Evolutionary conservation across 2,797 vertebrate genomes (phyloP).

Genomic region (Pangasius sanitwongsei): DNA sequence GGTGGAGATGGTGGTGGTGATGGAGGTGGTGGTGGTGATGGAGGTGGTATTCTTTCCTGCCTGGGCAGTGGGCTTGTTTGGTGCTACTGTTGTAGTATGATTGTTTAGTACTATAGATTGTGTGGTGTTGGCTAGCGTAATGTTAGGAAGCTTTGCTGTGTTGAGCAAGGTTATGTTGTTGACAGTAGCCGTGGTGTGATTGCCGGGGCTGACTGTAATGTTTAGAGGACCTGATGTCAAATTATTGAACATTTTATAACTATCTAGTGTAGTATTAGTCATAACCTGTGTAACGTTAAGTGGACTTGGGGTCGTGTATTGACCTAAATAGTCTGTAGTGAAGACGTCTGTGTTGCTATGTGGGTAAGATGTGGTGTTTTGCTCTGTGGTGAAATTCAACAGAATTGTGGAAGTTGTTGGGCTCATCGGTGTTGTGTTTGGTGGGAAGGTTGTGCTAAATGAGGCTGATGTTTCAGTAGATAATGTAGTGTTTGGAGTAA

Average conservation of each 20-base stretch:
- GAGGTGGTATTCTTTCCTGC: background rate
- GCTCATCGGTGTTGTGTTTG: constrained; percentile 2
- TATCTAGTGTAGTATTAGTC: background rate
- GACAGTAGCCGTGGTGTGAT: constrained; percentile 3
- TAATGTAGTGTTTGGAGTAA: background rate
- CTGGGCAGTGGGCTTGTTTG: background rate
- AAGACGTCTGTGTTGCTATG: constrained; percentile 4
- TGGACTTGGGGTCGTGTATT: background rate
- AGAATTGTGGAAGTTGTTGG: background rate
- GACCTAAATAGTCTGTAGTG: background rate
- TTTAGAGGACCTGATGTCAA: background rate
- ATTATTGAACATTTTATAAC: background rate
- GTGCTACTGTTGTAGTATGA: background rate
- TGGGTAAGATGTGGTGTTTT: background rate
- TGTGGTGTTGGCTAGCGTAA: constrained; percentile 23
- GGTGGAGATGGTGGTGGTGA: background rate
- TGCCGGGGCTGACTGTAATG: background rate
- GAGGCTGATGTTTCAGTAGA: background rate
- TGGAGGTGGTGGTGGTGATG: background rate
- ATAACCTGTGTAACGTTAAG: background rate
- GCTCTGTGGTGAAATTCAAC: background rate
- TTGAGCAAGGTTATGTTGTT: background rate
- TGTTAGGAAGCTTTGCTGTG: constrained; percentile 20
- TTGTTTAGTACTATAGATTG: constrained; percentile 9
- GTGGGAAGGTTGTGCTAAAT: background rate